Evolutionary conservation across 2,888 invertebrate species (phyloP), one percentile per base, ranked within the genome.

Genomic region (Morpho deidamia): DNA sequence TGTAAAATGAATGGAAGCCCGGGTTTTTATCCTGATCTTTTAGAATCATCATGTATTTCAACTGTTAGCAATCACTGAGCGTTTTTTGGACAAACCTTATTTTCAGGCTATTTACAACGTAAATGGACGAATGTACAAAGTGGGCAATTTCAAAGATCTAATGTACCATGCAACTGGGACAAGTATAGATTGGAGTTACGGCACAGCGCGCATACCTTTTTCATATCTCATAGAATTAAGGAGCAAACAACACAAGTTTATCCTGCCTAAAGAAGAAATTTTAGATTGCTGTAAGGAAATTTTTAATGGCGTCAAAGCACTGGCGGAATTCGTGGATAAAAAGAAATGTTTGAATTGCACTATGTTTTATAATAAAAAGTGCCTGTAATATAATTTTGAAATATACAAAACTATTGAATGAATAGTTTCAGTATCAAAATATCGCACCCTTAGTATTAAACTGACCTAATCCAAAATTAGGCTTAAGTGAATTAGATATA

Each of bases 141-240:
- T 89, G 3, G 89, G 89, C 0, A 83, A 81, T 58, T 87, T 87
- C 61, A 86, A 79, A 64, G 86, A 88, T 55, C 67, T 88, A 0
- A 89, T 87, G 87, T 89, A 88, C 57, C 71, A 69, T 44, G 87
- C 89, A 0, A 68, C 73, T 44, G 89, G 89, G 0, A 88, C 88
- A 1, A 89, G 89, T 58, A 83, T 87, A 34, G 89, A 89, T 60
- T 89, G 89, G 88, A 86, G 86, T 58, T 88, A 89, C 45, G 86
- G 85, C 7, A 76, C 78, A 2, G 88, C 85, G 11, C 75, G 69
- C 2, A 85, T 89, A 33, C 89, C 87, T 0, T 89, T 76, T 63
- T 81, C 89, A 0, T 89, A 87, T 51, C 79, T 89, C 23, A 57
- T 88, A 8, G 89, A 89, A 59, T 56, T 89, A 38, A 74, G 83